Evolutionary conservation across 1,140 invertebrate species (phyloP), one percentile per base, ranked within the genome.

Genomic region (Metaphire vulgaris): DNA sequence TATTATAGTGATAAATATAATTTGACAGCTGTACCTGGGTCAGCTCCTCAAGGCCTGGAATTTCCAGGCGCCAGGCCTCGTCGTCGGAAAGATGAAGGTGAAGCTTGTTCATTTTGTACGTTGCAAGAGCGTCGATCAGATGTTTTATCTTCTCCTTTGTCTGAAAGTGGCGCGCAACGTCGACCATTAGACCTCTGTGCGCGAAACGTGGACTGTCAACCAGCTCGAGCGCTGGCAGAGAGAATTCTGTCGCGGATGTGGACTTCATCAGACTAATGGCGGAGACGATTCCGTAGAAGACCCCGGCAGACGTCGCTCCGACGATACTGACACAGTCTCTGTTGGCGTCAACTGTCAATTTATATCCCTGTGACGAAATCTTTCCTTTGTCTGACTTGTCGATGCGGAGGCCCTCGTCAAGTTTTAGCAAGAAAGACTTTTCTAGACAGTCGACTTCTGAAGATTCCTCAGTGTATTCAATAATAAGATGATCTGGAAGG

Each of bases 11-110:
- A n/a, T n/a, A n/a, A n/a, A n/a, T n/a, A n/a, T n/a, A n/a, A n/a
- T n/a, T n/a, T n/a, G n/a, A n/a, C n/a, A n/a, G n/a, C n/a, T n/a
- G 28, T 69, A 85, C 85, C 80, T 81, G 29, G 0, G 84, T 85
- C 0, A 86, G 79, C 79, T 86, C 83, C 21, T 82, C 81, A 28
- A 85, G 77, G 1, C 78, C 81, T 0, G 77, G 72, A 14, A 85
- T 86, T 75, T 86, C 80, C 0, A 86, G 31, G 31, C 84, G 77
- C 84, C 84, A 86, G 0, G 83, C 85, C 71, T 86, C 83, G 69
- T 86, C 85, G 71, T 86, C 85, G 1, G 84, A 74, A 31, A 86
- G 78, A 75, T 85, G 85, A 0, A 85, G 77, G 74, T 86, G 85
- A 1, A 86, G 78, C 31, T 79, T 81, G 80, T 86, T 85, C 69